Conservation (phyloP, 2,888 invertebrate genomes). For the Rugalucina vietnamica region DNA sequence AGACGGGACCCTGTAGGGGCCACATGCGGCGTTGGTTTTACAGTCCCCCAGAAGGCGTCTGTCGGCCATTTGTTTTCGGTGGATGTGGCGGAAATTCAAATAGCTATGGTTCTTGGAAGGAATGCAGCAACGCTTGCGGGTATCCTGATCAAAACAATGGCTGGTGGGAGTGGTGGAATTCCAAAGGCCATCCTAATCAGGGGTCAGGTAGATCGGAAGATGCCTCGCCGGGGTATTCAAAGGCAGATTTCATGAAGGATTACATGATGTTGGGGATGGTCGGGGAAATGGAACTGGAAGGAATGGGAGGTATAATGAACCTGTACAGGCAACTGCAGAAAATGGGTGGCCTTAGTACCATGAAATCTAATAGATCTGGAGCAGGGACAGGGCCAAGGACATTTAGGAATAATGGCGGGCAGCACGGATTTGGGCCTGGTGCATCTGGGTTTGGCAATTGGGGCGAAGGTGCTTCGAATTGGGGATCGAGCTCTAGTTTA, state of each 20-base stretch:
- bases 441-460: background rate
- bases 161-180: conserved; percentile 50
- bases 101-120: conserved; percentile 44
- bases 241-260: conserved; percentile 53
- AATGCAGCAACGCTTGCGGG: conserved; percentile 50
- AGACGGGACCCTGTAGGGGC: conserved; percentile 59
- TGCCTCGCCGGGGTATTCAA: background rate
- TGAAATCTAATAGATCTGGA: background rate
- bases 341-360: conserved; percentile 8
- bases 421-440: background rate
- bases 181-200: background rate
- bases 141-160: conserved; percentile 43
- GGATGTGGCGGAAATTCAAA: conserved; percentile 62
- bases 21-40: conserved; percentile 54
- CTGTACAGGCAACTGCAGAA: background rate
- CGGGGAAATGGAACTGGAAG: conserved; percentile 37
- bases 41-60: conserved; percentile 52
- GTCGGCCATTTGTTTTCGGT: conserved; percentile 60
- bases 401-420: too few species aligned
- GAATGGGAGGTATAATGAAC: conserved; percentile 36
- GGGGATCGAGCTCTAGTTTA: background rate
- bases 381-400: background rate
- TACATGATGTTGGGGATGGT: conserved; percentile 47
- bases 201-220: background rate
- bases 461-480: background rate